phyloP scores from a whole-genome alignment of 2,888 invertebrate species.

The Andricus quercusramuli region DNA sequence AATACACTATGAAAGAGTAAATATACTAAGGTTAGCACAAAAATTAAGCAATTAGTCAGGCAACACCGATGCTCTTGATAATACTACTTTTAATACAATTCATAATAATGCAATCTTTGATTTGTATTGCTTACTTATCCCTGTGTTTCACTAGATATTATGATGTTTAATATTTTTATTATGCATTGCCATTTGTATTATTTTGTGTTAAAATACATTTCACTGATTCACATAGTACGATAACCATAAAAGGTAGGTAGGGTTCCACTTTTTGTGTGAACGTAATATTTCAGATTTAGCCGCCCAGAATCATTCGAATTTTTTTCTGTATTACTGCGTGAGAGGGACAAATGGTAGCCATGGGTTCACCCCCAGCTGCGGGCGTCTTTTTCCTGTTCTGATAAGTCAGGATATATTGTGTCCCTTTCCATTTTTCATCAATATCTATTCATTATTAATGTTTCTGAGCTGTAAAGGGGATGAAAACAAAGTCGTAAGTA shows the following conservation, averaged over 20 bases:
- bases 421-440: not conserved
- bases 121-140: too few relatives aligned
- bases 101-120: too few relatives aligned
- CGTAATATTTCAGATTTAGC: constrained; percentile 4
- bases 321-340: not conserved
- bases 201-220: not conserved
- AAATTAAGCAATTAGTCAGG: too few relatives aligned
- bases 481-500: too few relatives aligned
- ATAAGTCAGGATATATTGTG: not conserved
- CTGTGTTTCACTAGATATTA: too few relatives aligned
- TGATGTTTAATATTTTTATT: too few relatives aligned
- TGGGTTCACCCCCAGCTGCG: not conserved
- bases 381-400: not conserved
- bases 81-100: too few relatives aligned
- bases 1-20: too few relatives aligned
- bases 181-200: not conserved
- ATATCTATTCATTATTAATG: not conserved
- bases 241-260: not conserved
- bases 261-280: not conserved
- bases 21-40: too few relatives aligned
- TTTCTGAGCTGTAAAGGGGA: not conserved
- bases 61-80: too few relatives aligned
- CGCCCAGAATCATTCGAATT: not conserved
- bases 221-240: not conserved
- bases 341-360: not conserved